Percentiles rank a stretch among this genome's conserved stretches.
These are phyloP conservation scores for Borostomias antarcticus DNA, from an alignment of 2,797 vertebrate genomes.

Conservation along the genomic window DNA sequence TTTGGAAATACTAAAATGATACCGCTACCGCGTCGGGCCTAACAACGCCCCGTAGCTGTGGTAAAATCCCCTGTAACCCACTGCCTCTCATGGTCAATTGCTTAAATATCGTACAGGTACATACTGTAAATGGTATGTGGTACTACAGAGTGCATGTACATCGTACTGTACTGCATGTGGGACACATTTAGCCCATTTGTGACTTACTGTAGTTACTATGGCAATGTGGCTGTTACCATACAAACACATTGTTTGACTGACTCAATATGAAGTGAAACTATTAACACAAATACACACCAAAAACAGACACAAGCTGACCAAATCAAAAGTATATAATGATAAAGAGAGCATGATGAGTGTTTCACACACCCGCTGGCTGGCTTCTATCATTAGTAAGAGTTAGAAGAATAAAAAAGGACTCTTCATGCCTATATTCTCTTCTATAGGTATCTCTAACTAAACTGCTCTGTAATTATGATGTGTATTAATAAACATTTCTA, in stretches of 20 bases:
- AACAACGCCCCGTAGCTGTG: too few species aligned
- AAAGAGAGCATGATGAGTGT: conserved; percentile 23
- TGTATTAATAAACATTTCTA: too few species aligned
- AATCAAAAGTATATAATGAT: conserved; percentile 38
- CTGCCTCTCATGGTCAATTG: too few species aligned
- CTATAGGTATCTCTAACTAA: neutral
- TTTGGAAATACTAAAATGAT: too few species aligned
- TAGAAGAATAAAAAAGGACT: neutral
- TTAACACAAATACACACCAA: conserved; percentile 52
- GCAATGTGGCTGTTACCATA: conserved; percentile 30
- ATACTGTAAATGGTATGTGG: too few species aligned
- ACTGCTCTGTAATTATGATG: too few species aligned
- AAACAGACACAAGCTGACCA: conserved; percentile 38
- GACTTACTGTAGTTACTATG: neutral
- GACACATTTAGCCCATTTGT: too few species aligned
- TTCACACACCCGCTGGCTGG: conserved; percentile 1
- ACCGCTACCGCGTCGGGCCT: too few species aligned
- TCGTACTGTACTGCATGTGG: too few species aligned
- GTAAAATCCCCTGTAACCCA: too few species aligned
- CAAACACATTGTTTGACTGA: conserved; percentile 30
- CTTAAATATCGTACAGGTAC: too few species aligned
- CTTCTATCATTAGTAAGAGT: neutral
- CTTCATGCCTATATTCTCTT: neutral
- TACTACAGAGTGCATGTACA: too few species aligned
- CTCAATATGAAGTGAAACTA: conserved; percentile 47